Evolutionary conservation across 2,888 invertebrate genomes (phyloP).

Genomic region (Heteromurus nitidus): DNA sequence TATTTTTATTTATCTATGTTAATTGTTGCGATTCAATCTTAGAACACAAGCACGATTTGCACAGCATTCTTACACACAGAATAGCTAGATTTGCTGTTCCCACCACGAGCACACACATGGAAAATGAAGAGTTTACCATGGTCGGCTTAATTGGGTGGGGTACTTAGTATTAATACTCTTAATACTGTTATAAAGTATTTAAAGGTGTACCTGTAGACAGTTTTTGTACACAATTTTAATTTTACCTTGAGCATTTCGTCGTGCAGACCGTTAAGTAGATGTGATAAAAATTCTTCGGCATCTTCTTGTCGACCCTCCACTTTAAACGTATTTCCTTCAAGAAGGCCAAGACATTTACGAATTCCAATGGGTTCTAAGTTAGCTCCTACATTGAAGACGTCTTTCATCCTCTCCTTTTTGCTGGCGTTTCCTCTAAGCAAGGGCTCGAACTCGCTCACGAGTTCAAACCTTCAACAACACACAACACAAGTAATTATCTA

Average conservation of each 20-base stretch:
- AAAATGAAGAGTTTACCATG: slow-evolving; percentile 30
- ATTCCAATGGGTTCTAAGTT: slow-evolving; percentile 87
- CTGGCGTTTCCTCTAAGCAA: slow-evolving; percentile 76
- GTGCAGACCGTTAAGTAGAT: slow-evolving; percentile 93
- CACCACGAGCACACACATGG: slow-evolving; percentile 62
- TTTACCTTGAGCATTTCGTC: slow-evolving; percentile 97
- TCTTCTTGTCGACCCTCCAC: slow-evolving; percentile 96
- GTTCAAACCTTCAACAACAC: slow-evolving; percentile 80
- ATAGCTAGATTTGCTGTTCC: slow-evolving; percentile 50
- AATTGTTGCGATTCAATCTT: slow-evolving; percentile 38
- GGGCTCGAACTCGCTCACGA: slow-evolving; percentile 86
- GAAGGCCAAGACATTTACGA: slow-evolving; percentile 70
- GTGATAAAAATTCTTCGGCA: slow-evolving; percentile 97
- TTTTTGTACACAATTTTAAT: no score
- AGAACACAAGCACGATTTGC: slow-evolving; percentile 9
- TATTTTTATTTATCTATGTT: not conserved
- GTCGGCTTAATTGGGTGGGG: slow-evolving; percentile 58
- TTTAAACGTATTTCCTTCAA: slow-evolving; percentile 78
- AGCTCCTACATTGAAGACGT: slow-evolving; percentile 81
- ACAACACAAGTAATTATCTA: no score
- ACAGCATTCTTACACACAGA: slow-evolving; percentile 40
- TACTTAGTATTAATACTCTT: slow-evolving; percentile 10
- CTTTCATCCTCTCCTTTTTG: slow-evolving; percentile 69
- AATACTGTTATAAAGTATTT: not conserved
- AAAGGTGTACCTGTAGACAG: not conserved